A percentile compares a stretch with the other conserved stretches of the same genome.
phyloP scores from a whole-genome alignment of 2,888 invertebrate genomes.

The Galerucella calmariensis region DNA sequence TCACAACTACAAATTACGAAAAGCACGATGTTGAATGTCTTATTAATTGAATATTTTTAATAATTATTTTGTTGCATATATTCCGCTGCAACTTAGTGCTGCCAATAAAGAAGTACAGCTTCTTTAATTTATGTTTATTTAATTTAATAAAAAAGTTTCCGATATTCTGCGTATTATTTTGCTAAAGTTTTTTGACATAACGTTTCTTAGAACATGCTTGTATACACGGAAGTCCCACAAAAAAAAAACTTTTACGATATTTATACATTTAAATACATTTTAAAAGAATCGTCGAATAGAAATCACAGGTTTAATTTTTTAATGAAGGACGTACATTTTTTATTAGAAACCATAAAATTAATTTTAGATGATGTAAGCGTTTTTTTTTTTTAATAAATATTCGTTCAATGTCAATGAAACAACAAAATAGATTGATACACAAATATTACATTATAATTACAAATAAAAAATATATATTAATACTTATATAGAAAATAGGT shows the following conservation, averaged over 20 bases:
- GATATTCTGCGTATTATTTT: no score
- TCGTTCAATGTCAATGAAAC: neutral
- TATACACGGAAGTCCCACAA: no score
- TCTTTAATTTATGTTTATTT: no score
- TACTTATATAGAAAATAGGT: no score
- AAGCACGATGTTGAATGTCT: neutral
- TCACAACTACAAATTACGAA: conserved; percentile 2
- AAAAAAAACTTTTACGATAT: no score
- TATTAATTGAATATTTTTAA: neutral
- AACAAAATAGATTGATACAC: neutral
- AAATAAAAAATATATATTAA: no score
- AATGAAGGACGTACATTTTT: neutral
- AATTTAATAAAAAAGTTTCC: no score
- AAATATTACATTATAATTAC: no score
- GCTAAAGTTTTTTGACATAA: neutral
- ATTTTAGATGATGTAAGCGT: neutral
- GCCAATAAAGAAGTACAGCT: no score
- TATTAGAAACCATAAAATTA: conserved; percentile 12
- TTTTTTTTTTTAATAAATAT: neutral
- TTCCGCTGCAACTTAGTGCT: no score
- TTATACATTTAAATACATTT: neutral
- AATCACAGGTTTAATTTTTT: conserved; percentile 4
- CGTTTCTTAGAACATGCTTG: neutral
- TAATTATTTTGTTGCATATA: neutral
- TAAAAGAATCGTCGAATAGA: neutral